Conservation (phyloP, 2,113 vertebrate genomes). For the Podocnemis expansa region DNA sequence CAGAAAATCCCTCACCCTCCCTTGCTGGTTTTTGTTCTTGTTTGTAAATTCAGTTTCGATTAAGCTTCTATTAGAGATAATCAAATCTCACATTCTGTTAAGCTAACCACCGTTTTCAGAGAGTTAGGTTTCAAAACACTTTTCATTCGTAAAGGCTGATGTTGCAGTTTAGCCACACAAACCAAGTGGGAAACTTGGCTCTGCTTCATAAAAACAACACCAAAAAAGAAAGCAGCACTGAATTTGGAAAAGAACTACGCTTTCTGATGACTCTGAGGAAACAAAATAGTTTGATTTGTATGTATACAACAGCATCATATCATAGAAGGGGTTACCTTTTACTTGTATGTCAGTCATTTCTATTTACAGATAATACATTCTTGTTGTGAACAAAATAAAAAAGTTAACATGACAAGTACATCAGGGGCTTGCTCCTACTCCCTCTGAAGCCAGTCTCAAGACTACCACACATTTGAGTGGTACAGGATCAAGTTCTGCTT, state of each 20-base stretch:
- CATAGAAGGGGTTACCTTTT: slow-evolving; percentile 27
- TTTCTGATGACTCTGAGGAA: background rate
- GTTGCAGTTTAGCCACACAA: background rate
- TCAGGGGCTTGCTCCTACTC: background rate
- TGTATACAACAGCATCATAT: slow-evolving; percentile 26
- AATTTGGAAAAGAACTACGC: slow-evolving; percentile 57
- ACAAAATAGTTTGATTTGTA: slow-evolving; percentile 9
- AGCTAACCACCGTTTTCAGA: background rate
- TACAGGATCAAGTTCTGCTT: background rate
- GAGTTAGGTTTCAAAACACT: background rate
- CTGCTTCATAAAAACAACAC: slow-evolving; percentile 46
- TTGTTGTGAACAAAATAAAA: slow-evolving; percentile 31
- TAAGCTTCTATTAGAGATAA: background rate
- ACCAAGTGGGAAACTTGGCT: slow-evolving; percentile 21
- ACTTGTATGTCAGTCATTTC: background rate
- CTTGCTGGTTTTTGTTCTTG: background rate
- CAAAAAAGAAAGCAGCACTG: slow-evolving; percentile 25
- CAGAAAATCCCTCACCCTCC: background rate
- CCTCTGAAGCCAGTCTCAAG: background rate
- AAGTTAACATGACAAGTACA: background rate
- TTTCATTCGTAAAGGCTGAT: background rate
- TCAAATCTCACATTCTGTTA: background rate
- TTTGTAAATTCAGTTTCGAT: fast-evolving
- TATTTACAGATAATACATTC: background rate
- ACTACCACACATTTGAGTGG: fast-evolving